Evolutionary conservation across 1,140 invertebrate genomes (phyloP), one percentile per base, ranked within the genome.

Genomic region (Cyphomyrmex costatus): DNA sequence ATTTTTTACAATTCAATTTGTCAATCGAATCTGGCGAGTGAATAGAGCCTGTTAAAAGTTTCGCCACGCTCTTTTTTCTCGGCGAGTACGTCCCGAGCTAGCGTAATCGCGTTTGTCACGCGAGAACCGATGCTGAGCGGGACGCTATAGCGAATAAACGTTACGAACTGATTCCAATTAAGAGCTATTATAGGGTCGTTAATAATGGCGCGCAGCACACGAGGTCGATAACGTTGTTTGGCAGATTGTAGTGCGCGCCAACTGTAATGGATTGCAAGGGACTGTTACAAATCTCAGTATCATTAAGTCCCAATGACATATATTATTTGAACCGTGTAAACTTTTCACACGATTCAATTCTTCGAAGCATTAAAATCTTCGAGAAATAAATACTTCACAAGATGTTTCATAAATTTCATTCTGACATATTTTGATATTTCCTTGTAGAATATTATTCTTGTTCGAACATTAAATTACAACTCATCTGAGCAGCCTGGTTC

Each of bases 101-200:
- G 65, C 1, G 53, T 87, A 88, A 87, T 88, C 65, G 42, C 27
- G 60, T 80, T 80, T 30, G 61, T 68, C 33, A 79, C 46, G 61
- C 77, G 58, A 53, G 66, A 60, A 51, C 42, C 68, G 76, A 74
- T 30, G 51, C 60, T 10, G 21, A 65, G 24, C 63, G 51, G 73
- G n/a, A 53, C 51, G 70, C 30, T 27, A 46, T 76, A 58, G 71
- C 70, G 58, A 61, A 60, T 24, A 84, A 88, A 87, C 70, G 87
- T 88, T 70, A 53, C 77, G 49, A 79, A 83, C 70, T 83, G 85
- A 88, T 74, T 87, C 78, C 70, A 77, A 88, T 88, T 83, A 83
- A 60, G 61, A 53, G 51, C 77, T 49, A 88, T 88, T 87, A 84
- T 87, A 61, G 65, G 21, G 4, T 49, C 53, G 85, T 83, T 88